phyloP scores from a whole-genome alignment of 37 sponge, comb jelly and placozoan species.

The Aphrocallistes beatrix region DNA sequence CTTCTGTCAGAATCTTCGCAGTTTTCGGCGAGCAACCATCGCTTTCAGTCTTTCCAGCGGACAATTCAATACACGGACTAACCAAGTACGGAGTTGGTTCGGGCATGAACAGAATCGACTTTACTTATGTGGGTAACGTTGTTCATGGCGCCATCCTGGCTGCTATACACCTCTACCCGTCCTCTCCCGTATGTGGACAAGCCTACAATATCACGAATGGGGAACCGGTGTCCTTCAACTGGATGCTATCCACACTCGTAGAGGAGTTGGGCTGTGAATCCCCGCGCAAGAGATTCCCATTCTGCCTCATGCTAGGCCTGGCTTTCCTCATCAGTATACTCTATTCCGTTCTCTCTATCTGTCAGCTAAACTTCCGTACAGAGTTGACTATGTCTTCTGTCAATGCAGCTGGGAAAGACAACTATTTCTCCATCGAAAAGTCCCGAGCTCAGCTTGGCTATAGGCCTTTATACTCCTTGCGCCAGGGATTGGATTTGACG shows the following conservation, averaged over 20 bases:
- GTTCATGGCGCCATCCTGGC: slow-evolving; percentile 74
- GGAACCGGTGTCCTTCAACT: slow-evolving; percentile 51
- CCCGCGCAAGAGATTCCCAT: not conserved
- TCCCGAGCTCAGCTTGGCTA: not conserved
- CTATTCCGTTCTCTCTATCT: not conserved
- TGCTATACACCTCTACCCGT: slow-evolving; percentile 32
- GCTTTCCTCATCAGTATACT: not conserved
- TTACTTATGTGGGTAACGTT: slow-evolving; percentile 79
- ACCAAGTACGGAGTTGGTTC: not conserved
- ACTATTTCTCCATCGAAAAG: not conserved
- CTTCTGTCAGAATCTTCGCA: not conserved
- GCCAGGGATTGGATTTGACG: not conserved
- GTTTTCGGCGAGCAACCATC: not conserved
- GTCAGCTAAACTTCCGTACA: not conserved
- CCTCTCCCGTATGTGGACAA: slow-evolving; percentile 47
- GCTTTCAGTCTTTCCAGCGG: not conserved
- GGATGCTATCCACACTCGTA: not conserved
- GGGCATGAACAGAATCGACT: slow-evolving; percentile 70
- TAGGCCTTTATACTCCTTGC: not conserved
- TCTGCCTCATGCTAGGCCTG: not conserved
- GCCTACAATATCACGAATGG: slow-evolving; percentile 80
- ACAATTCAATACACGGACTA: not conserved
- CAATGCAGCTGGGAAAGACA: not conserved
- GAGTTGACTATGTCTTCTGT: not conserved
- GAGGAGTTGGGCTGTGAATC: not conserved